phyloP scores from a whole-genome alignment of 2,888 invertebrate genomes.

The Timema podura region DNA sequence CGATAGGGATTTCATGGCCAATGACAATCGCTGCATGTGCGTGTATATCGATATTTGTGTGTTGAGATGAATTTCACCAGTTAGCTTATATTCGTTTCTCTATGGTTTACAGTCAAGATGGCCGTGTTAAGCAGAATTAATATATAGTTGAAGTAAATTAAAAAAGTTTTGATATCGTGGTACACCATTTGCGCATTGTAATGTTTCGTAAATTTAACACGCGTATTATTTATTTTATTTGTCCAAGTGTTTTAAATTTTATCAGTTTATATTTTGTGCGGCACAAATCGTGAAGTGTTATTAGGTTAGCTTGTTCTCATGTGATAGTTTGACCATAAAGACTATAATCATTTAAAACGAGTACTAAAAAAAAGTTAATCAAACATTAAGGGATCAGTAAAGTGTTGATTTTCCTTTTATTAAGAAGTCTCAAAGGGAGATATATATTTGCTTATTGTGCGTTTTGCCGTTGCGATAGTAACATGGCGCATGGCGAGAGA shows the following conservation, averaged over 20 bases:
- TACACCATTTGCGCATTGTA: background rate
- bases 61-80: too few species aligned
- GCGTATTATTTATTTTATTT: background rate
- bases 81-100: background rate
- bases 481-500: background rate
- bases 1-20: background rate
- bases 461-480: background rate
- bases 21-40: background rate
- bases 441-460: background rate
- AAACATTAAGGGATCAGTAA: background rate
- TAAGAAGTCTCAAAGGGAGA: background rate
- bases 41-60: background rate
- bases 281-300: too few species aligned
- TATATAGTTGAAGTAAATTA: background rate
- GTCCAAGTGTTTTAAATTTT: background rate
- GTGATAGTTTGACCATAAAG: background rate
- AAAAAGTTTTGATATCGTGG: background rate
- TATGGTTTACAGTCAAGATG: background rate
- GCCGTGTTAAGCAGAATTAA: background rate
- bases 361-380: background rate
- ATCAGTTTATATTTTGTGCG: background rate
- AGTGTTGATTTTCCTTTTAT: background rate
- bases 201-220: background rate
- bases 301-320: background rate
- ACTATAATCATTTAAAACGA: background rate